phyloP scores from a whole-genome alignment of 2,797 vertebrate genomes.

The Sparidentex hasta region DNA sequence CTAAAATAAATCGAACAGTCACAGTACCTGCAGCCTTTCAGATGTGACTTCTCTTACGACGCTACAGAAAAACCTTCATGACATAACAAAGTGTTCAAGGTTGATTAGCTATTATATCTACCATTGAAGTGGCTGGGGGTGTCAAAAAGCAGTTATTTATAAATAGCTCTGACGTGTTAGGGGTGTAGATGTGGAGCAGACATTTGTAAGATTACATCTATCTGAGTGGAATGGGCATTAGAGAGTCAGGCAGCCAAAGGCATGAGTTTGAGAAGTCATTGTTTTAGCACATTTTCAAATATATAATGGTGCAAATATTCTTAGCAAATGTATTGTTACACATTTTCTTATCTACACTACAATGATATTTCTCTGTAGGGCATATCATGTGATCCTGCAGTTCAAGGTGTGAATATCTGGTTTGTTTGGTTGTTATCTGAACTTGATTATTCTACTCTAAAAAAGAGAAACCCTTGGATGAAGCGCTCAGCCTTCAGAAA shows the following conservation, averaged over 20 bases:
- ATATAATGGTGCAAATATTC: not conserved
- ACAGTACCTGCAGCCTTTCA: not conserved
- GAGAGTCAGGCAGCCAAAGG: constrained; percentile 22
- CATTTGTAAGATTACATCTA: constrained; percentile 27
- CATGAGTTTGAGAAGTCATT: not conserved
- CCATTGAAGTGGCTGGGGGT: not conserved
- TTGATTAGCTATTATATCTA: constrained; percentile 19
- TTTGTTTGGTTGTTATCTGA: not conserved
- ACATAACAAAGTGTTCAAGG: constrained; percentile 8
- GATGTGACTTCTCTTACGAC: not conserved
- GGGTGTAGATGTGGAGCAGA: constrained; percentile 18
- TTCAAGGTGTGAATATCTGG: not conserved
- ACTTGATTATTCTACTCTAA: constrained; percentile 1
- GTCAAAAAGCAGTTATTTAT: constrained; percentile 41
- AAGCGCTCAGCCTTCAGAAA: not conserved
- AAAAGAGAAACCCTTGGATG: constrained; percentile 1
- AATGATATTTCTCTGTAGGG: constrained; percentile 6
- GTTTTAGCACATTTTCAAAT: constrained; percentile 11
- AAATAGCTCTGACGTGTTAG: constrained; percentile 11
- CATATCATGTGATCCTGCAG: not conserved
- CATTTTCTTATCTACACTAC: constrained; percentile 24
- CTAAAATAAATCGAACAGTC: not conserved
- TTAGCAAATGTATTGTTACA: not conserved
- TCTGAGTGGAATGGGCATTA: constrained; percentile 14
- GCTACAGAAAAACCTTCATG: not conserved